Evolutionary conservation across 2,797 vertebrate species (phyloP).

Genomic region (Neosalanx taihuensis): DNA sequence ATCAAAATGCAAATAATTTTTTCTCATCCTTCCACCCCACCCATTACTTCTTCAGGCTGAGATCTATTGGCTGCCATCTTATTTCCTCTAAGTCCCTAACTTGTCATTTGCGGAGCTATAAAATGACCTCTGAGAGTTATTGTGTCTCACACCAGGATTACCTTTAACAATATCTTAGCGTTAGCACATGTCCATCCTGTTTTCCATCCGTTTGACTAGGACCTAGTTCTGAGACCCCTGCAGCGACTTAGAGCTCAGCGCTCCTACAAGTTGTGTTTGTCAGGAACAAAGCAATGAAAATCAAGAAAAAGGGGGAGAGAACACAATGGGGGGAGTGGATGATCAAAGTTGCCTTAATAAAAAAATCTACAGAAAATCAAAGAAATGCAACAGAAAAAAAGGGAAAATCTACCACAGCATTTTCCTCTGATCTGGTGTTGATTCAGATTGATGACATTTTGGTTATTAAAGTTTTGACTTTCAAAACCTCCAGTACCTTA

Average conservation of each 20-base stretch:
- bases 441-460: constrained; percentile 78
- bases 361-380: constrained; percentile 68
- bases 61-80: neutral
- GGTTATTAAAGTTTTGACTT: constrained; percentile 68
- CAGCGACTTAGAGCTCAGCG: no score
- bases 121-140: constrained; percentile 33
- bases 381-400: constrained; percentile 66
- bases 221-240: no score
- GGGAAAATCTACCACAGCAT: constrained; percentile 62
- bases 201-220: constrained; percentile 32
- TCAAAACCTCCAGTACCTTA: constrained; percentile 82
- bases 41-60: constrained; percentile 31
- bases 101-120: constrained; percentile 34
- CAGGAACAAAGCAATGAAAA: constrained; percentile 77
- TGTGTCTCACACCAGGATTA: constrained; percentile 40
- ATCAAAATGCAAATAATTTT: constrained; percentile 56
- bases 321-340: constrained; percentile 80
- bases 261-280: constrained; percentile 57
- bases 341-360: constrained; percentile 72
- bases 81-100: constrained; percentile 18
- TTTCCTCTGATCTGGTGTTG: constrained; percentile 76
- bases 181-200: constrained; percentile 19
- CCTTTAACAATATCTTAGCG: constrained; percentile 33
- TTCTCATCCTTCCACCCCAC: neutral
- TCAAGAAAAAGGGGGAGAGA: constrained; percentile 70